Evolutionary conservation across 2,797 vertebrate genomes (phyloP).

Genomic region (Danio kyathit): DNA sequence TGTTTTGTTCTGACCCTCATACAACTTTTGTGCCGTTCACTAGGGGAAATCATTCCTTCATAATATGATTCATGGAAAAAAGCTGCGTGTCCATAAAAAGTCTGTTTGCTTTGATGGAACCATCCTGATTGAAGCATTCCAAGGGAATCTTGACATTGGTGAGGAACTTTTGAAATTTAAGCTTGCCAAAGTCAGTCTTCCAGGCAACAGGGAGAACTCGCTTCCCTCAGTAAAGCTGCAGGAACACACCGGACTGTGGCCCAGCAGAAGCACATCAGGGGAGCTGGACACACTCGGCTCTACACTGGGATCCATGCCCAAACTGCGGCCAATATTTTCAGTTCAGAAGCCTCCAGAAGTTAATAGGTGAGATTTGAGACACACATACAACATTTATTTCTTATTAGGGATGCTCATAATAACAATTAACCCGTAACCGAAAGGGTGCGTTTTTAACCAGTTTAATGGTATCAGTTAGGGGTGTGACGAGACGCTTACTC

Average conservation of each 20-base stretch:
- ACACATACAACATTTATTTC: neutral
- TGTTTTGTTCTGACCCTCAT: neutral
- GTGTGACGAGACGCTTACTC: too few relatives aligned
- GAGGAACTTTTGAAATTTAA: conserved; percentile 82
- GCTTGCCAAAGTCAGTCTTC: conserved; percentile 73
- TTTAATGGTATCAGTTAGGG: too few relatives aligned
- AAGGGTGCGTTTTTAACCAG: too few relatives aligned
- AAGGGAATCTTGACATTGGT: conserved; percentile 76
- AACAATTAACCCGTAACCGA: too few relatives aligned
- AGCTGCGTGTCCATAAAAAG: conserved; percentile 77
- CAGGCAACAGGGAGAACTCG: conserved; percentile 55
- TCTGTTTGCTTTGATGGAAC: conserved; percentile 77
- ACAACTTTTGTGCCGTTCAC: neutral
- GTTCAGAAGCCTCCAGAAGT: conserved; percentile 55
- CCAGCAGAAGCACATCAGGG: conserved; percentile 41
- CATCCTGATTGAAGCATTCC: conserved; percentile 75
- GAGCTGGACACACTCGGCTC: conserved; percentile 41
- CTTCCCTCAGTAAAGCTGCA: conserved; percentile 62
- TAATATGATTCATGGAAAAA: conserved; percentile 80
- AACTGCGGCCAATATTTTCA: conserved; percentile 54
- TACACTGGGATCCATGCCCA: conserved; percentile 45
- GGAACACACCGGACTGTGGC: conserved; percentile 60
- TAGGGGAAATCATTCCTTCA: conserved; percentile 82
- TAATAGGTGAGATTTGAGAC: conserved; percentile 57
- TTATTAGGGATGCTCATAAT: neutral